Percentiles rank a stretch among this genome's conserved stretches.
These are phyloP conservation scores for Amiota mariae DNA, from an alignment of 2,888 invertebrate genomes.

Conservation along the genomic window DNA sequence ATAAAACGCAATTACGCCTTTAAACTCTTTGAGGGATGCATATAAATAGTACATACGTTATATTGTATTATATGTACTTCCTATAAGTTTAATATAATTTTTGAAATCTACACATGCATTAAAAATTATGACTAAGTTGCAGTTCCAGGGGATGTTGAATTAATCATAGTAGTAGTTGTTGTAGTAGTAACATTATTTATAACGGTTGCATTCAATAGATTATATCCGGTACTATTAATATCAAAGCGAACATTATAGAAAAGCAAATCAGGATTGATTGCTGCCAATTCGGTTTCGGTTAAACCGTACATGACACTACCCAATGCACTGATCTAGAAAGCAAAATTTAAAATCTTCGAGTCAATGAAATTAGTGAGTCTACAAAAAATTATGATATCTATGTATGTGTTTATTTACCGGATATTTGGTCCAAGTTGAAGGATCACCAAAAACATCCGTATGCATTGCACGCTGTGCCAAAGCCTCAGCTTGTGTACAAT, in stretches of 20 bases:
- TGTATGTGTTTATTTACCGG: slow-evolving; percentile 62
- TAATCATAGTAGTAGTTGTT: too few relatives aligned
- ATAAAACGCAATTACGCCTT: too few relatives aligned
- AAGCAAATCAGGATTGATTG: slow-evolving; percentile 42
- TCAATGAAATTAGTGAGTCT: background rate
- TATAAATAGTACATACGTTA: too few relatives aligned
- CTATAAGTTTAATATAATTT: too few relatives aligned
- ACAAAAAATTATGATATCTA: background rate
- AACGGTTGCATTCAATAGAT: too few relatives aligned
- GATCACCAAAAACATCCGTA: slow-evolving; percentile 74
- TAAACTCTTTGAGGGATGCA: too few relatives aligned
- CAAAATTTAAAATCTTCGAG: background rate
- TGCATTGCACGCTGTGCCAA: slow-evolving; percentile 75
- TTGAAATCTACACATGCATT: too few relatives aligned
- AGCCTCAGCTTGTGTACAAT: slow-evolving; percentile 74
- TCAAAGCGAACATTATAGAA: background rate
- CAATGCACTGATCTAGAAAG: slow-evolving; percentile 63
- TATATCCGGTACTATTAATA: too few relatives aligned
- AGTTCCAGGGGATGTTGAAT: too few relatives aligned
- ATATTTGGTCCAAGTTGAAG: slow-evolving; percentile 72
- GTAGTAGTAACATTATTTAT: too few relatives aligned
- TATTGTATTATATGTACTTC: too few relatives aligned
- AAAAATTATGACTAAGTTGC: too few relatives aligned
- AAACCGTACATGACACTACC: slow-evolving; percentile 74
- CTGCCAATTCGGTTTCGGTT: slow-evolving; percentile 52